Evolutionary conservation across 2,113 vertebrate genomes (phyloP).

Genomic region (Dipodomys stephensi): DNA sequence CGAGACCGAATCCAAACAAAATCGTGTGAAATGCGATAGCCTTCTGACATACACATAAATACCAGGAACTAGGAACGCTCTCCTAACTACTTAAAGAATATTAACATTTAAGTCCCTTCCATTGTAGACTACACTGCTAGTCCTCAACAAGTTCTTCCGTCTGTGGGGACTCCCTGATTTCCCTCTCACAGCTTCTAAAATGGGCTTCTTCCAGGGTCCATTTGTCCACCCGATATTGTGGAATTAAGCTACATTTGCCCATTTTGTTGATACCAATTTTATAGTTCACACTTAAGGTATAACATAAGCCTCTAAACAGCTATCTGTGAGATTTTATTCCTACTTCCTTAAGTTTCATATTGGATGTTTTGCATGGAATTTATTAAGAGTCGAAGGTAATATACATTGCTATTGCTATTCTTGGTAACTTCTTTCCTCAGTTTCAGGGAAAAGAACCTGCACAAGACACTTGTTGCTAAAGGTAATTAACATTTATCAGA

Average conservation of each 20-base stretch:
- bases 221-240: not conserved
- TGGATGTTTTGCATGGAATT: not conserved
- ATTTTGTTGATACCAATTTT: not conserved
- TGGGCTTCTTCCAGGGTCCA: not conserved
- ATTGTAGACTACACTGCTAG: not conserved
- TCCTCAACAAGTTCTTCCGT: not conserved
- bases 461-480: not conserved
- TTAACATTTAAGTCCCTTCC: not conserved
- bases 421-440: not conserved
- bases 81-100: not conserved
- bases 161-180: not conserved
- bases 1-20: constrained; percentile 25
- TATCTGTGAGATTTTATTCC: not conserved
- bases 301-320: not conserved
- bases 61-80: not conserved
- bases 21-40: constrained; percentile 17
- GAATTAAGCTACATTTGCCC: not conserved
- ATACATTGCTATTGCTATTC: not conserved
- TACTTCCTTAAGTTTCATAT: not conserved
- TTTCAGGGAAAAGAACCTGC: constrained; percentile 13
- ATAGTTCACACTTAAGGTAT: not conserved
- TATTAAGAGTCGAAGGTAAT: not conserved
- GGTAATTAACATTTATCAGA: not conserved
- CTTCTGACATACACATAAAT: constrained; percentile 45
- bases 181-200: not conserved